A percentile compares a stretch with the other conserved stretches of the same genome.
phyloP scores from a whole-genome alignment of 2,888 invertebrate genomes.

The Leuctra nigra region DNA sequence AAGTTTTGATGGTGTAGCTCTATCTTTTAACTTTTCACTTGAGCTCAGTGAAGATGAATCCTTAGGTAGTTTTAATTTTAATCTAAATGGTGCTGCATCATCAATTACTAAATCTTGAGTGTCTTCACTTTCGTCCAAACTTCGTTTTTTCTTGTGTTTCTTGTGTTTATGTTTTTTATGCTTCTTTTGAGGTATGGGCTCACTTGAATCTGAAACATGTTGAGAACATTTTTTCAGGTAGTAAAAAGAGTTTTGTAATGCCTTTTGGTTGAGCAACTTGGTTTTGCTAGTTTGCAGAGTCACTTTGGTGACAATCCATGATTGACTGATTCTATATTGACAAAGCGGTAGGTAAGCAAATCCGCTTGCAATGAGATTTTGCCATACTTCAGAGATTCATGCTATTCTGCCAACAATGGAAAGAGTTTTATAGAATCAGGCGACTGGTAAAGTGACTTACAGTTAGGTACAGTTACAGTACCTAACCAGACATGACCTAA shows the following conservation, averaged over 20 bases:
- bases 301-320: too few relatives aligned
- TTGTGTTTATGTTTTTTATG: slow-evolving; percentile 35
- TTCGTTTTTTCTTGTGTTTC: slow-evolving; percentile 31
- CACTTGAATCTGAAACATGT: slow-evolving; percentile 18
- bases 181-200: slow-evolving; percentile 30
- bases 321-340: too few relatives aligned
- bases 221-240: background rate
- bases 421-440: too few relatives aligned
- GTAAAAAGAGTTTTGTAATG: background rate
- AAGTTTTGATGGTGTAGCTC: slow-evolving; percentile 19
- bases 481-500: too few relatives aligned
- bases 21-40: slow-evolving; percentile 24
- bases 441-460: too few relatives aligned
- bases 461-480: too few relatives aligned
- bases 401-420: too few relatives aligned
- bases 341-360: too few relatives aligned
- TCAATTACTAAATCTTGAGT: slow-evolving; percentile 26
- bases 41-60: slow-evolving; percentile 19
- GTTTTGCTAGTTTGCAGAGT: too few relatives aligned
- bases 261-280: too few relatives aligned
- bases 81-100: slow-evolving; percentile 29
- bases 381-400: too few relatives aligned
- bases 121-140: slow-evolving; percentile 27
- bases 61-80: slow-evolving; percentile 33
- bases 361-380: too few relatives aligned